Percentiles rank a stretch among this genome's conserved stretches.
phyloP scores from a whole-genome alignment of 2,113 vertebrate genomes.

The Phycodurus eques region DNA sequence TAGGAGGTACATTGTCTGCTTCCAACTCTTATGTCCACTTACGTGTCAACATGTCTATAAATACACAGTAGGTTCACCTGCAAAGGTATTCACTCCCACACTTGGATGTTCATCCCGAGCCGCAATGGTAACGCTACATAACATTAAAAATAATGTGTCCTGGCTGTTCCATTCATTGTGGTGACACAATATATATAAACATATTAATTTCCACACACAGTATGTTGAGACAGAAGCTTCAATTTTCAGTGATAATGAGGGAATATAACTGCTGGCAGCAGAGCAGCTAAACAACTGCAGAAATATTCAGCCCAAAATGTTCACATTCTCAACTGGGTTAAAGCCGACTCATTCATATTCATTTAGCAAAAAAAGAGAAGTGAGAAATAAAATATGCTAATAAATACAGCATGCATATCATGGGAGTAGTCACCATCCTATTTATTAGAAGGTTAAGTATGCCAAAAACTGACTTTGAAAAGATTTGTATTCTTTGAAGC shows the following conservation, averaged over 20 bases:
- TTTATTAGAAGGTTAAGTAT: constrained; percentile 57
- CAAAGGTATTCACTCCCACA: constrained; percentile 25
- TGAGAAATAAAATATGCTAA: constrained; percentile 46
- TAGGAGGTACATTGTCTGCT: background rate
- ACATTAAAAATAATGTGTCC: constrained; percentile 1
- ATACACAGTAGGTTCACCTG: constrained; percentile 1
- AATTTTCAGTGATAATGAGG: constrained; percentile 23
- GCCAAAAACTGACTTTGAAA: constrained; percentile 49
- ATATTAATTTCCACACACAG: background rate
- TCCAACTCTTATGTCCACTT: background rate
- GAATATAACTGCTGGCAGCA: constrained; percentile 36
- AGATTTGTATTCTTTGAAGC: constrained; percentile 41
- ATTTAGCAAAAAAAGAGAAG: constrained; percentile 25
- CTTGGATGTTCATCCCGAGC: constrained; percentile 8
- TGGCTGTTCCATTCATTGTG: constrained; percentile 28
- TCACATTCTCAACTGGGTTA: constrained; percentile 50
- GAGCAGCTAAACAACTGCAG: constrained; percentile 7
- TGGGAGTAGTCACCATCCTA: constrained; percentile 27
- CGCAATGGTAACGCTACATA: constrained; percentile 10
- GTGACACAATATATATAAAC: constrained; percentile 16
- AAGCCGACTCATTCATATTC: constrained; percentile 24
- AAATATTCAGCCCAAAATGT: constrained; percentile 45
- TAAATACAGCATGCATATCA: constrained; percentile 48
- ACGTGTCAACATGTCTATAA: background rate
- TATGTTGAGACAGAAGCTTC: constrained; percentile 13